Percentiles rank a stretch among this genome's conserved stretches.
phyloP scores from a whole-genome alignment of 2,113 vertebrate species.

The Channa argus region DNA sequence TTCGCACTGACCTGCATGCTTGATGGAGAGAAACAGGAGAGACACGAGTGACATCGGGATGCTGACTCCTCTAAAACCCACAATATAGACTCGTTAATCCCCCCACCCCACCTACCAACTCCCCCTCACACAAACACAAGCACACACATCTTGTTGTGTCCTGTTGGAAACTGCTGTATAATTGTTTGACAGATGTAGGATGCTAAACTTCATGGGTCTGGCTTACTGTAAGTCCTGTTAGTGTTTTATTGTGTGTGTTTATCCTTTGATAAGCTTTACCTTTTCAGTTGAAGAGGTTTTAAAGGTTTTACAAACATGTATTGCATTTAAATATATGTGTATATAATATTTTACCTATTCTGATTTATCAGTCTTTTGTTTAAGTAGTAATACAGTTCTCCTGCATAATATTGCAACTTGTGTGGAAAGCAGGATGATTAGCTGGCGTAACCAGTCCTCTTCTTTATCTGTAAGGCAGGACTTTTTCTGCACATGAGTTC shows the following conservation, averaged over 20 bases:
- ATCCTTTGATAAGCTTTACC: too few species aligned
- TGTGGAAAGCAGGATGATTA: neutral
- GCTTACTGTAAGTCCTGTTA: conserved; percentile 30
- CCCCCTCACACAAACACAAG: neutral
- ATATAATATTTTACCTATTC: too few species aligned
- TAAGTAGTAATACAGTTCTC: too few species aligned
- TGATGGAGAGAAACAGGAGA: neutral
- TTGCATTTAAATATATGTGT: too few species aligned
- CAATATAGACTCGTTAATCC: conserved; percentile 33
- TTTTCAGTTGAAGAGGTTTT: too few species aligned
- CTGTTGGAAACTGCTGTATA: neutral
- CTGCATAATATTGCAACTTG: too few species aligned
- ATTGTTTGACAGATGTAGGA: neutral
- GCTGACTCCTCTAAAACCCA: conserved; percentile 43
- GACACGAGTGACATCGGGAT: conserved; percentile 2
- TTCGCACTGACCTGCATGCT: neutral
- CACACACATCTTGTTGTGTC: neutral
- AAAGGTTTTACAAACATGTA: too few species aligned
- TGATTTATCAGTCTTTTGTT: too few species aligned
- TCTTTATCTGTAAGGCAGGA: conserved; percentile 21
- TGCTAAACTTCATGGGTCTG: conserved; percentile 23
- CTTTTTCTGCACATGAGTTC: neutral
- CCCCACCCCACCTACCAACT: neutral
- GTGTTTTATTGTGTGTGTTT: conserved; percentile 21
- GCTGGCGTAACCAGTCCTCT: neutral